A percentile compares a stretch with the other conserved stretches of the same genome.
Conservation (phyloP, 92 coral and sea anemone species). For the Porites cylindrica region DNA sequence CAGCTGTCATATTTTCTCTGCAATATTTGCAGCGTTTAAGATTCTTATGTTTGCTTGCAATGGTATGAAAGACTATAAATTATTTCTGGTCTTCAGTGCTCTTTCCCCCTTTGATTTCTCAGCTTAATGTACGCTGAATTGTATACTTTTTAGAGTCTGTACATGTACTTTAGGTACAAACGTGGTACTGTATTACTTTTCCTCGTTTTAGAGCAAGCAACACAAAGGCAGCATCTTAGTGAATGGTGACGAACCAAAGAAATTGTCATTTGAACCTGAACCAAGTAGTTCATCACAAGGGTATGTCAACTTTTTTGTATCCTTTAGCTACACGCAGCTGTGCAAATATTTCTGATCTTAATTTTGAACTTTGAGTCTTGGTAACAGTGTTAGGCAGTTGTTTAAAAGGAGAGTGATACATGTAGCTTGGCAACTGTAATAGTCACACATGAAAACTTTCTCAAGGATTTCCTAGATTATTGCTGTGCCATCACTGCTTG, state of each 20-base stretch:
- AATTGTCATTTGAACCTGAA: constrained; percentile 1
- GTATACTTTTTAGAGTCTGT: background rate
- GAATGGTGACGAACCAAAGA: constrained; percentile 14
- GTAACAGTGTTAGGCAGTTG: no score
- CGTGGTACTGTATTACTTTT: background rate
- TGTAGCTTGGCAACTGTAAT: no score
- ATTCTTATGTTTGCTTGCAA: constrained; percentile 25
- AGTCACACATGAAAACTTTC: no score
- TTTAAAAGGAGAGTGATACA: no score
- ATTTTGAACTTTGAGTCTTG: no score
- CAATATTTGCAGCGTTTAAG: constrained; percentile 11
- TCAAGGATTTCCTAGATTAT: no score
- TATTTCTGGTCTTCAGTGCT: background rate
- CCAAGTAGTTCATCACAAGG: constrained; percentile 8
- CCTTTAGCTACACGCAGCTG: no score
- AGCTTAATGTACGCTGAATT: background rate
- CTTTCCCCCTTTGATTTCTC: background rate
- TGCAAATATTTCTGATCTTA: no score
- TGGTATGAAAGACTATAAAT: constrained; percentile 9
- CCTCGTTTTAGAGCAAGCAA: constrained; percentile 12
- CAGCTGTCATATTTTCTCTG: background rate
- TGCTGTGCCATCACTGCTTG: no score
- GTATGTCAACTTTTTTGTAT: background rate
- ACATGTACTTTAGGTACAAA: background rate
- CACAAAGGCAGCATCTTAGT: constrained; percentile 8